Evolutionary conservation across 2,888 invertebrate species (phyloP), one percentile per base, ranked within the genome.

Genomic region (Notodonta ziczac): DNA sequence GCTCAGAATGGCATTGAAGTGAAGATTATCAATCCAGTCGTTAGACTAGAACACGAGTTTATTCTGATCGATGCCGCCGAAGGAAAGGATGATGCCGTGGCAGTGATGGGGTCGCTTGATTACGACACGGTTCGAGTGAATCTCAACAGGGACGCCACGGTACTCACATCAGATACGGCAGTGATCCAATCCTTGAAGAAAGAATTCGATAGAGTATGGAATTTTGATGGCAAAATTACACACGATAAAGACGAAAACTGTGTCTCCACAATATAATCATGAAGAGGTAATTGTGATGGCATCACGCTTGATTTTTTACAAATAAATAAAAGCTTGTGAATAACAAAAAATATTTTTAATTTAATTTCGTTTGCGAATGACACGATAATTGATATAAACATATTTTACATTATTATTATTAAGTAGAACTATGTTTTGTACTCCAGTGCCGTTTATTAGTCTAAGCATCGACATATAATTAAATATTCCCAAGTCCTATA

Each of bases 291-390:
- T 40, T 40, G 40, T 40, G 40, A 40, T 40, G 40, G 52, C 35
- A 3, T 32, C 35, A 32, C 0, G 1, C 9, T 56, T 7, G 16
- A n/a, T 56, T 39, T 2, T 54, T 54, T 13, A 60, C 58, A 62
- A 56, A 67, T 51, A 83, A 88, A 84, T 86, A 85, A 91, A 89
- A 88, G 76, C 70, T 73, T 57, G 57, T 61, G 59, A 62, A 61
- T 87, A 90, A 91, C 87, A 88, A 89, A 91, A 88, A 89, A 91
- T 91, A 91, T 56, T 81, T 84, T 85, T 82, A 83, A 86, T 89
- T 90, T 90, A 87, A 88, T 85, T 89, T 82, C 78, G 77, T 82
- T 83, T 79, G 73, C 77, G 77, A 86, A 65, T 60, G 65, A 61
- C 68, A 68, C 80, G 75, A 82, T 84, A 85, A 82, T 83, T 83